phyloP scores from a whole-genome alignment of 2,888 invertebrate genomes.

The Drosophila testacea region DNA sequence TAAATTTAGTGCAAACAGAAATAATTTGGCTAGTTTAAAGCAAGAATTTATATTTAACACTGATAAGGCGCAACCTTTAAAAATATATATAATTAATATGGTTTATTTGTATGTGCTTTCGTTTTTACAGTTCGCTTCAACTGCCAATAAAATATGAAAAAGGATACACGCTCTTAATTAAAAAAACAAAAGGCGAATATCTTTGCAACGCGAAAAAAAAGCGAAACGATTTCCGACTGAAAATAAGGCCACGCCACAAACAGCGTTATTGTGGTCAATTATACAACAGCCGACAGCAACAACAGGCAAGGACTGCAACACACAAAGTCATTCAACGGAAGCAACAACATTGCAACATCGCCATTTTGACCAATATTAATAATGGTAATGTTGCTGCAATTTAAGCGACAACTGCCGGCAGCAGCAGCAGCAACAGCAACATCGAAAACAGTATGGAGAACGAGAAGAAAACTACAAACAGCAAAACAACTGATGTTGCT shows the following conservation, averaged over 20 bases:
- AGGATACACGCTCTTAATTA: constrained; percentile 26
- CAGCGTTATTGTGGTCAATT: constrained; percentile 68
- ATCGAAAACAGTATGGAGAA: constrained; percentile 44
- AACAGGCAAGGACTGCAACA: constrained; percentile 15
- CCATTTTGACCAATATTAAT: constrained; percentile 79
- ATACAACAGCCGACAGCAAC: constrained; percentile 17
- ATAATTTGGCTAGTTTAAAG: not conserved
- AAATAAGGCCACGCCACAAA: constrained; percentile 62
- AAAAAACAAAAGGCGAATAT: constrained; percentile 35
- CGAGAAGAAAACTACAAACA: constrained; percentile 55
- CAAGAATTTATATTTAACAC: not conserved
- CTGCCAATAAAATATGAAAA: constrained; percentile 35
- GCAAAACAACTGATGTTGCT: constrained; percentile 8
- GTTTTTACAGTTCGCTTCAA: constrained; percentile 53
- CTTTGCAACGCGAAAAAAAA: constrained; percentile 16
- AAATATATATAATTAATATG: constrained; percentile 14
- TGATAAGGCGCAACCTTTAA: not conserved
- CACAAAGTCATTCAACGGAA: constrained; percentile 45
- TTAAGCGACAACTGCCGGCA: constrained; percentile 77
- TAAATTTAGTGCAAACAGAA: constrained; percentile 15
- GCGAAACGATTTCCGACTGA: constrained; percentile 12
- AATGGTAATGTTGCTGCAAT: constrained; percentile 85
- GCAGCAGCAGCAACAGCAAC: constrained; percentile 54
- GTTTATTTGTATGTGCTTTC: constrained; percentile 15
- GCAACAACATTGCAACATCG: constrained; percentile 52